A percentile compares a stretch with the other conserved stretches of the same genome.
Conservation (phyloP, 2,888 invertebrate species). For the Xestia xanthographa region DNA sequence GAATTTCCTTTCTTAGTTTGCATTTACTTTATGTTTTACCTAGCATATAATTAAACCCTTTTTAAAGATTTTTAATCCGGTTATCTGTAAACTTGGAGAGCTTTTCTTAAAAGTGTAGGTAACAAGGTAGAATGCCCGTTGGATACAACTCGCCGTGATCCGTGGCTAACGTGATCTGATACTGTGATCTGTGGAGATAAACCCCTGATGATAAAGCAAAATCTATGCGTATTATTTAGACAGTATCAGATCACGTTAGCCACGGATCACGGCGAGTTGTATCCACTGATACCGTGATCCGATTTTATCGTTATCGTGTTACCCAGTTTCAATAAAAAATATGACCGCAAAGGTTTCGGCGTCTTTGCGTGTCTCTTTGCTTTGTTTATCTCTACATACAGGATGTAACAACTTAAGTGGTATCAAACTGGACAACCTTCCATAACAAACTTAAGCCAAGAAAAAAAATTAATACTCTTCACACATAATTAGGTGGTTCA, state of each 20-base stretch:
- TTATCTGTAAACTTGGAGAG: conserved; percentile 2
- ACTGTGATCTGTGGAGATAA: too few relatives aligned
- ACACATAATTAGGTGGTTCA: too few relatives aligned
- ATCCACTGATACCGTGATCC: too few relatives aligned
- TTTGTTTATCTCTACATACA: neutral
- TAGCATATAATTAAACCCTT: neutral
- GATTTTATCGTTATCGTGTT: too few relatives aligned
- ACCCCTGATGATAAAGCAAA: too few relatives aligned
- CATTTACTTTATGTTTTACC: conserved; percentile 33
- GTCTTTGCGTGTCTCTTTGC: neutral
- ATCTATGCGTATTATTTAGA: too few relatives aligned
- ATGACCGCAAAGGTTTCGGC: neutral
- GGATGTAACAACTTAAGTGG: neutral
- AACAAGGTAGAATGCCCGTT: neutral
- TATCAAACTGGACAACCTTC: neutral
- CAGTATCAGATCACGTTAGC: too few relatives aligned
- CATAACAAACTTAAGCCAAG: neutral
- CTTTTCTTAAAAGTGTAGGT: neutral
- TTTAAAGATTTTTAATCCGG: conserved; percentile 1
- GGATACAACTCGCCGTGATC: too few relatives aligned
- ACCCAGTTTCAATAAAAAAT: neutral
- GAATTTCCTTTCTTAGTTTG: conserved; percentile 36
- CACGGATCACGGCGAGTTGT: too few relatives aligned
- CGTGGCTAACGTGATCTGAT: too few relatives aligned
- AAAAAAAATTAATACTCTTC: neutral